phyloP scores from a whole-genome alignment of 2,797 vertebrate genomes.

The Anguilla anguilla region DNA sequence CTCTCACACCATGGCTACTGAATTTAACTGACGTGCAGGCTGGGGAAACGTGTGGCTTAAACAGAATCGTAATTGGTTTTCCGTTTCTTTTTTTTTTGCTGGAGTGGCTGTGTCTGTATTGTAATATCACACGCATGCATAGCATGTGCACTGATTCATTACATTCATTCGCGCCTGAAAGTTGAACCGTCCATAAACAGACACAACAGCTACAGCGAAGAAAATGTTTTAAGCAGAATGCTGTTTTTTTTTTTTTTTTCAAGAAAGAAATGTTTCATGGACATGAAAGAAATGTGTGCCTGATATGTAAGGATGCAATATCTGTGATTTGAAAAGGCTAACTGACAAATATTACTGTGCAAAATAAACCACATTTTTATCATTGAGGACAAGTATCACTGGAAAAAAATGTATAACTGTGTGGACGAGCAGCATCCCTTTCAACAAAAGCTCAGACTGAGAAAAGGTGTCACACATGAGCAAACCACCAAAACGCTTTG shows the following conservation, averaged over 20 bases:
- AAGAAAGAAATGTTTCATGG: background rate
- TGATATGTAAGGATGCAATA: background rate
- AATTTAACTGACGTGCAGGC: background rate
- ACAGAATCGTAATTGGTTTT: background rate
- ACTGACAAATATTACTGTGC: too few species aligned
- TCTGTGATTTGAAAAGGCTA: background rate
- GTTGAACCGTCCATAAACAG: background rate
- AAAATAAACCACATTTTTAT: background rate
- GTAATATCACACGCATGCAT: background rate
- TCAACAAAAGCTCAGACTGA: background rate
- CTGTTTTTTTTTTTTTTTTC: too few species aligned
- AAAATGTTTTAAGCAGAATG: background rate
- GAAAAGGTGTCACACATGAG: background rate
- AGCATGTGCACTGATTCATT: background rate
- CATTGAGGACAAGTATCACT: background rate
- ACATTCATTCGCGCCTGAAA: background rate
- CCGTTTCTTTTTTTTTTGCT: background rate
- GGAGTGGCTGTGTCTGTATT: background rate
- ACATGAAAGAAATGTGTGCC: background rate
- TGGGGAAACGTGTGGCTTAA: background rate
- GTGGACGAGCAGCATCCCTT: background rate
- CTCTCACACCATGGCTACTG: background rate
- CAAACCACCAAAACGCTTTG: background rate
- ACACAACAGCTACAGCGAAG: background rate
- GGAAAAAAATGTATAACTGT: background rate